Base-by-base conservation (phyloP, 1,140 invertebrate species). In the Halesus radiatus region DNA sequence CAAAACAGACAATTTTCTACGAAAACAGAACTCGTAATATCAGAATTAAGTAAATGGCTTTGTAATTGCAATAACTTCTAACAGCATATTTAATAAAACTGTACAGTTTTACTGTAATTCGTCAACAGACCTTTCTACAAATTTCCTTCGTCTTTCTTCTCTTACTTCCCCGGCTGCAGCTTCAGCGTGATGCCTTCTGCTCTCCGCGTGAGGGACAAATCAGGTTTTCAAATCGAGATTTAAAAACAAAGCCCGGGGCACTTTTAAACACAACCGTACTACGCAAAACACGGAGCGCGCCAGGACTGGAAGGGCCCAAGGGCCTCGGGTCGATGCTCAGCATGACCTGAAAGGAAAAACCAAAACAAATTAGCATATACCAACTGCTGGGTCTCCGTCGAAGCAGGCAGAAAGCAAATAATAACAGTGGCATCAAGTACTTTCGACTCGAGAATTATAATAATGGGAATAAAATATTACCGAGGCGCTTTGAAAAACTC, bases 151-250 rank as follows among this genome's bases (percentile, higher is more conserved):
- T 26, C 13, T 32, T 22, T 20, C 20, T 23, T 60, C 16, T 15
- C 16, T 26, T 29, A 26, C 20, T 66, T 29, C 76, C 3, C 20
- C 29, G 62, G 18, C 18, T n/a, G 53, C 29, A 66, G 26, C 10
- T 37, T 16, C 3, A 23, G 62, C 26, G 4, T 56, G 20, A 56
- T 18, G 20, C n/a, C 54, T 22, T 56, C 16, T 13, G n/a, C 54
- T 3, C 62, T 26, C 22, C 26, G 62, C 62, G 29, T 22, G 58
- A 68, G 37, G 74, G 62, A 80, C 79, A 70, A 81, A 81, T 81
- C 80, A 81, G 75, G 80, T 81, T 81, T 77, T 77, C 79, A 72
- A 77, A 81, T 81, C 80, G 75, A 81, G 75, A 81, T 81, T 81
- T 77, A 77, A 78, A 81, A 74, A 81, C 73, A 76, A 72, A 29